Conservation (phyloP, 2,888 invertebrate species). For the Meloe dianella region DNA sequence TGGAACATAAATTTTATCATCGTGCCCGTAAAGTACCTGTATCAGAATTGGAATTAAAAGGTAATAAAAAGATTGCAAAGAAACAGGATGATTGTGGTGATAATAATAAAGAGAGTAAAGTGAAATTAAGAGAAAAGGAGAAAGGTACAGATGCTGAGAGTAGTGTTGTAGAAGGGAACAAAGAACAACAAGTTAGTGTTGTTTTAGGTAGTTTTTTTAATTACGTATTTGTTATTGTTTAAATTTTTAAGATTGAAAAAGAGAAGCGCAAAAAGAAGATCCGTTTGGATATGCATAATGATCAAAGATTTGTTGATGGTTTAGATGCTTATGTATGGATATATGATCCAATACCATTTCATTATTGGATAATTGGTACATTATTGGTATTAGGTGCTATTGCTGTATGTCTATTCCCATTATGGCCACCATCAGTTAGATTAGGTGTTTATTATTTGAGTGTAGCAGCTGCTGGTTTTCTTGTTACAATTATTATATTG, state of each 20-base stretch:
- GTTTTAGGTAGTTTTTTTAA: no score
- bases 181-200: slow-evolving; percentile 51
- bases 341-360: slow-evolving; percentile 93
- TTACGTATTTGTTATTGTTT: no score
- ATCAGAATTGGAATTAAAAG: slow-evolving; percentile 71
- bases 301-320: slow-evolving; percentile 92
- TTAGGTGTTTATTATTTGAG: slow-evolving; percentile 97
- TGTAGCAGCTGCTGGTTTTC: slow-evolving; percentile 91
- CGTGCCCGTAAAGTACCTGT: slow-evolving; percentile 88
- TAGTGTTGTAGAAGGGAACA: slow-evolving; percentile 63
- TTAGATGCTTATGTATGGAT: slow-evolving; percentile 98
- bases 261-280: slow-evolving; percentile 86
- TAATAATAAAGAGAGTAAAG: slow-evolving; percentile 61
- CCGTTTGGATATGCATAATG: slow-evolving; percentile 95
- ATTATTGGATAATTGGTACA: slow-evolving; percentile 93
- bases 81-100: slow-evolving; percentile 56
- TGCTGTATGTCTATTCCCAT: slow-evolving; percentile 95
- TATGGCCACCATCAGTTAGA: slow-evolving; percentile 94
- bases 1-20: slow-evolving; percentile 94
- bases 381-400: slow-evolving; percentile 90
- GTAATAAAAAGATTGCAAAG: slow-evolving; percentile 64
- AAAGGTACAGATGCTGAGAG: slow-evolving; percentile 62
- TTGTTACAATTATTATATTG: slow-evolving; percentile 90
- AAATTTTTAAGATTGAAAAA: no score
- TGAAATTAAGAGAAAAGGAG: slow-evolving; percentile 59